A percentile compares a stretch with the other conserved stretches of the same genome.
Evolutionary conservation across 2,113 vertebrate species (phyloP).

Genomic region (Cyphomyrus plagiostoma): DNA sequence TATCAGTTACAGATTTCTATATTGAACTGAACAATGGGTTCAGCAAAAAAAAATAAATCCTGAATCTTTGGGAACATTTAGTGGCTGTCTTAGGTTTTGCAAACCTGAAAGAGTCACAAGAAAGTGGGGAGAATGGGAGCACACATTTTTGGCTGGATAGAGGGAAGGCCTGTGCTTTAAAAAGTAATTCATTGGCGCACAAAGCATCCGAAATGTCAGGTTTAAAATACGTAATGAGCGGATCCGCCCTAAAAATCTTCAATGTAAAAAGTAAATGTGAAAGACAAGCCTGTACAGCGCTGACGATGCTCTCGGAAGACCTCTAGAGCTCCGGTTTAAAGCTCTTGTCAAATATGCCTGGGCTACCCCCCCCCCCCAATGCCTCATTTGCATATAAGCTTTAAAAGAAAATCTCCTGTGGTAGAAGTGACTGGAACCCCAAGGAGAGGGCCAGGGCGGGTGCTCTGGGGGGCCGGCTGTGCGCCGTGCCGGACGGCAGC

Average conservation of each 20-base stretch:
- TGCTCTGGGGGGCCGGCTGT: constrained; percentile 43
- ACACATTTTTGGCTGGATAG: background rate
- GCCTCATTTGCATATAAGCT: constrained; percentile 85
- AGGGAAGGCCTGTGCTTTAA: background rate
- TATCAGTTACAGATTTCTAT: background rate
- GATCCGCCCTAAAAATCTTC: constrained; percentile 37
- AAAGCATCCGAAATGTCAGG: background rate
- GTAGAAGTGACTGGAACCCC: constrained; percentile 57
- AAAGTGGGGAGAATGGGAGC: background rate
- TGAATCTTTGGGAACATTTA: background rate
- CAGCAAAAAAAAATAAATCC: background rate
- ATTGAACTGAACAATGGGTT: background rate
- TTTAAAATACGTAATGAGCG: constrained; percentile 23
- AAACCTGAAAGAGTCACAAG: background rate
- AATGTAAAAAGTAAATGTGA: constrained; percentile 43
- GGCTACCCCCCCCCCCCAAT: constrained; percentile 55
- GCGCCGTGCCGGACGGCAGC: constrained; percentile 39
- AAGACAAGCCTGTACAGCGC: constrained; percentile 29
- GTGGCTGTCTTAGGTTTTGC: background rate
- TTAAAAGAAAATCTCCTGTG: constrained; percentile 70
- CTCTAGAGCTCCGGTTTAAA: constrained; percentile 57
- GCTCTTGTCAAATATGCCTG: constrained; percentile 69
- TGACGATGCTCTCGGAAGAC: constrained; percentile 47
- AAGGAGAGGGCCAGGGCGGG: constrained; percentile 44
- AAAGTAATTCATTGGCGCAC: background rate